phyloP scores from a whole-genome alignment of 1,140 invertebrate species.

The Listronotus oregonensis region DNA sequence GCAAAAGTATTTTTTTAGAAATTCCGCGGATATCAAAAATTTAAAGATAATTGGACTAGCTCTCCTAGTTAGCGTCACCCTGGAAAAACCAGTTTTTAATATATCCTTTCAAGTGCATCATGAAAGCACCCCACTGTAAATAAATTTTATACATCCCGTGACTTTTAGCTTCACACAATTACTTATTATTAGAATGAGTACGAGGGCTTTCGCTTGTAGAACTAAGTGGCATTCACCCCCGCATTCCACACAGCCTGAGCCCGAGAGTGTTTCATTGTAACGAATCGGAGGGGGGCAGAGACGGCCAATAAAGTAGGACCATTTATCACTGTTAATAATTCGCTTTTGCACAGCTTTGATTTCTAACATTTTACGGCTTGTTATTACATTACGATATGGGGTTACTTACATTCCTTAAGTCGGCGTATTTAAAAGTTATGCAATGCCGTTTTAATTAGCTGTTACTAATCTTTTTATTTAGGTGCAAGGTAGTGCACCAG shows the following conservation, averaged over 20 bases:
- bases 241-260: conserved; percentile 49
- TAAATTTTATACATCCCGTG: conserved; percentile 40
- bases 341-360: conserved; percentile 38
- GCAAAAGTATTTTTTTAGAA: too few relatives aligned
- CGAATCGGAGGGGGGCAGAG: conserved; percentile 36
- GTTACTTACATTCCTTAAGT: conserved; percentile 21
- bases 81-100: conserved; percentile 29
- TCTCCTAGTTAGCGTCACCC: too few relatives aligned
- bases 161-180: conserved; percentile 40
- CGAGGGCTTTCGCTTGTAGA: conserved; percentile 33
- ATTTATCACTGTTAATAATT: conserved; percentile 52
- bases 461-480: background rate
- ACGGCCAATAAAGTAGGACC: conserved; percentile 47
- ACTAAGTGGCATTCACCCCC: conserved; percentile 46
- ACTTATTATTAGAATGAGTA: conserved; percentile 39
- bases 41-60: too few relatives aligned
- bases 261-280: conserved; percentile 53
- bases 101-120: conserved; percentile 33
- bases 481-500: too few relatives aligned
- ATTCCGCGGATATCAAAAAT: too few relatives aligned
- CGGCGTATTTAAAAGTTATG: conserved; percentile 6
- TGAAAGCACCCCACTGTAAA: conserved; percentile 20
- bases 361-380: conserved; percentile 38
- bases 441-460: background rate
- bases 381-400: conserved; percentile 33